A percentile compares a stretch with the other conserved stretches of the same genome.
These are phyloP conservation scores for Henricia sp. DNA, from an alignment of 53 echinoderm and acorn worm genomes.

Conservation along the genomic window DNA sequence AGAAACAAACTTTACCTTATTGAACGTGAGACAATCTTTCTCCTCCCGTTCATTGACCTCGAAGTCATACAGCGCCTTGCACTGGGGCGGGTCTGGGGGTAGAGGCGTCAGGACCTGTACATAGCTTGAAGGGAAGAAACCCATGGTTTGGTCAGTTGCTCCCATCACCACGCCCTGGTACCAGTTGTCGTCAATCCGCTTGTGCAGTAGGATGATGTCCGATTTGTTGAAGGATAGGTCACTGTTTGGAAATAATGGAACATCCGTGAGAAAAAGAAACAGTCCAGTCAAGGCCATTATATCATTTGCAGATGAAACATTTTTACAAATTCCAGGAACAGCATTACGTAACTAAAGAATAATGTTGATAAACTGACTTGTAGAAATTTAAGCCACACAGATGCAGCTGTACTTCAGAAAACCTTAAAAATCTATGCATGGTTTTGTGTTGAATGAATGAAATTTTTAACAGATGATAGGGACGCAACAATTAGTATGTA, in stretches of 20 bases:
- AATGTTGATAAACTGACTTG: no score
- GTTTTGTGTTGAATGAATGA: no score
- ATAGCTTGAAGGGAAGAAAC: slow-evolving; percentile 94
- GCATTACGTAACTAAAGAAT: no score
- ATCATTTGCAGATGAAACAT: no score
- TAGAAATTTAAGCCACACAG: no score
- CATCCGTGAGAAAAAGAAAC: no score
- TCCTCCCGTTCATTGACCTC: slow-evolving; percentile 89
- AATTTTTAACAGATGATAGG: no score
- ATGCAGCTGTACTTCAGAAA: no score
- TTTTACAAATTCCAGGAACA: no score
- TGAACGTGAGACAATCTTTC: slow-evolving; percentile 91
- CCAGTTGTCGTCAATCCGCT: slow-evolving; percentile 97
- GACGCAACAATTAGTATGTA: no score
- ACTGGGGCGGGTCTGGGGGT: slow-evolving; percentile 87
- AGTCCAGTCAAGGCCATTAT: no score
- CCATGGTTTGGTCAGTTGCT: slow-evolving; percentile 44
- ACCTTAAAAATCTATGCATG: no score
- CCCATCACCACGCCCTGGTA: slow-evolving; percentile 89
- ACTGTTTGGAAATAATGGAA: slow-evolving; percentile 52
- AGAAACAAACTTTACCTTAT: slow-evolving; percentile 90
- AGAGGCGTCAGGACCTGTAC: slow-evolving; percentile 87
- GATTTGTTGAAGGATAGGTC: slow-evolving; percentile 96
- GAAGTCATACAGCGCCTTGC: slow-evolving; percentile 97
- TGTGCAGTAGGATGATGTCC: slow-evolving; percentile 83